Base-by-base conservation (phyloP, 1,140 invertebrate species). In the Littorina saxatilis region DNA sequence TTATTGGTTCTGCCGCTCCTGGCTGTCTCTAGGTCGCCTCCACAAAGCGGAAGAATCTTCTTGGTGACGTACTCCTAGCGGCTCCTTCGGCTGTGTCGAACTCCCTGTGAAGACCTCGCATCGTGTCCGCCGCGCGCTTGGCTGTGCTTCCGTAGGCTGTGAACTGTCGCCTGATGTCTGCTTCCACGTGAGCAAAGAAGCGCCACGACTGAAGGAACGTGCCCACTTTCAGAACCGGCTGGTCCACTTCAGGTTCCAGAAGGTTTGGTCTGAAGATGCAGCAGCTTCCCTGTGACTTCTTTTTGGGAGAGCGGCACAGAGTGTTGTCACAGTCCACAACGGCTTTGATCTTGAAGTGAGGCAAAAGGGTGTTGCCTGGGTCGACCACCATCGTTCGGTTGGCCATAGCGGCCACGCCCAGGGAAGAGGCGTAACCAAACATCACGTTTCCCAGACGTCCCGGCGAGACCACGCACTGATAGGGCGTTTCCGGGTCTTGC, bases 371-470 rank as follows among this genome's bases (percentile, higher is more conserved):
- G 11, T 23, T 52, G 43, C 27, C n/a, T 11, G 47, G 43, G 2
- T 32, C 5, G 43, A 75, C 20, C 23, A 50, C 7, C 40, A 75
- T 23, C 20, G 47, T 75, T 9, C 17, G 20, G 73, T 75, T 50
- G 43, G 0, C 47, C 43, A 52, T 5, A 29, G 17, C 0, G 27
- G 73, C 40, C 43, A 52, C 32, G 20, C 73, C 73, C 43, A 75
- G 73, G 17, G 37, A 47, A n/a, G 73, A 75, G 23, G 73, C 73
- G 43, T 75, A 75, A 47, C 4, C n/a, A 47, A 75, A 75, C 0
- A 75, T 47, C 17, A 4, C 17, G 73, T 75, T 75, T 15, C 73
- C 73, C 27, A 55, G 40, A n/a, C 73, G 43, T 15, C 73, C 73
- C 0, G 32, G 2, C 15, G 43, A 29, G 52, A 9, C 29, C 20